Evolutionary conservation across 1,140 invertebrate genomes (phyloP).

Genomic region (Diorhabda carinulata): DNA sequence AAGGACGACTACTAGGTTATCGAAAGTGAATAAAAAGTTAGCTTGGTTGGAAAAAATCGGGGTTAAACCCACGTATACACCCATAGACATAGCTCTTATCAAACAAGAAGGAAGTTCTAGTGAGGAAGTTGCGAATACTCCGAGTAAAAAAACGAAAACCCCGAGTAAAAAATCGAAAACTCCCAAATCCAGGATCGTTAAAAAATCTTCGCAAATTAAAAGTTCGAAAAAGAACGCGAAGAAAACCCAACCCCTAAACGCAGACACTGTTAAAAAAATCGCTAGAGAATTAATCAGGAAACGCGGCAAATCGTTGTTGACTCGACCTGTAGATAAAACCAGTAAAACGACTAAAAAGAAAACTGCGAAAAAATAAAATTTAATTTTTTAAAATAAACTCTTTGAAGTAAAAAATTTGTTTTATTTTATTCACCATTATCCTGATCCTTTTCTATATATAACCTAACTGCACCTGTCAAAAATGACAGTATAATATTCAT

Average conservation of each 20-base stretch:
- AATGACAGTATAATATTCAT: too few species aligned
- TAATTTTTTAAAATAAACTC: neutral
- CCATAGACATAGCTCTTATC: constrained; percentile 24
- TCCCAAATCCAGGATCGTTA: neutral
- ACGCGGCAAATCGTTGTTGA: constrained; percentile 19
- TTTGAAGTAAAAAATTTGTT: neutral
- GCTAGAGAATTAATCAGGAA: constrained; percentile 24
- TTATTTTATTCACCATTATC: neutral
- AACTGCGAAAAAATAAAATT: constrained; percentile 8
- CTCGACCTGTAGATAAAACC: neutral
- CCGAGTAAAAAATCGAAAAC: constrained; percentile 4
- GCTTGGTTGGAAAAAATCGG: constrained; percentile 40
- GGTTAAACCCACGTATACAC: constrained; percentile 43
- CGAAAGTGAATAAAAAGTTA: constrained; percentile 41
- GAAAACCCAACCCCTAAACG: constrained; percentile 12
- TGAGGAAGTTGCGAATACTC: too few species aligned
- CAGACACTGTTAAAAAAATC: constrained; percentile 20
- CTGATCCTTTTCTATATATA: too few species aligned
- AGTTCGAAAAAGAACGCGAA: neutral
- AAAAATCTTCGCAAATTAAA: neutral
- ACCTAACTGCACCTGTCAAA: too few species aligned
- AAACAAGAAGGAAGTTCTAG: constrained; percentile 5
- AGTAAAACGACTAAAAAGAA: constrained; percentile 8
- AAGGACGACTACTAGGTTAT: constrained; percentile 24
- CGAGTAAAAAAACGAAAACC: constrained; percentile 18